A percentile compares a stretch with the other conserved stretches of the same genome.
These are phyloP conservation scores for Pseudocheirus occidentalis DNA, from an alignment of 2,797 vertebrate genomes.

Conservation along the genomic window DNA sequence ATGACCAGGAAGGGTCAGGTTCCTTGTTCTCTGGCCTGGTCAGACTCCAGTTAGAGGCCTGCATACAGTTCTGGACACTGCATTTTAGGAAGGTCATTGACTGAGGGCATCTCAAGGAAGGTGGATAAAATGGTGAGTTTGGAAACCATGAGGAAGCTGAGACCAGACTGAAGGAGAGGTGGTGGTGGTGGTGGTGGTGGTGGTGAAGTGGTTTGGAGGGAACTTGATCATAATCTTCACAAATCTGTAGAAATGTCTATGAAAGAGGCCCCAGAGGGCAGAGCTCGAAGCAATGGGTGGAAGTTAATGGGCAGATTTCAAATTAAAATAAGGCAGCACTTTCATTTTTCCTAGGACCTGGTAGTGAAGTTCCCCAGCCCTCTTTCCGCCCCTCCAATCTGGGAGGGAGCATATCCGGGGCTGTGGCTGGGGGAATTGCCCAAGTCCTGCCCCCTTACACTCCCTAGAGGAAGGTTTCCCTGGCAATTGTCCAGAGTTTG, in stretches of 20 bases:
- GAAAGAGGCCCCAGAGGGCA: background rate
- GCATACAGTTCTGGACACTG: background rate
- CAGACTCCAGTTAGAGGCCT: background rate
- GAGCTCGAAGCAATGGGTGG: background rate
- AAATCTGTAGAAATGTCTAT: background rate
- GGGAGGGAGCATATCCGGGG: background rate
- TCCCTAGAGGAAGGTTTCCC: background rate
- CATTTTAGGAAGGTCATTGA: background rate
- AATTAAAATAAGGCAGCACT: background rate
- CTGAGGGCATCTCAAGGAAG: background rate
- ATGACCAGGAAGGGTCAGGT: background rate
- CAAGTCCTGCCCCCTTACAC: background rate
- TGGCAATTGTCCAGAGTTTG: background rate
- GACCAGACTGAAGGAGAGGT: no score
- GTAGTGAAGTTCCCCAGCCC: background rate
- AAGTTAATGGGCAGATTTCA: background rate
- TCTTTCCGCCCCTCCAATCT: background rate
- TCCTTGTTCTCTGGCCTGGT: background rate
- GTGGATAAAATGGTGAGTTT: background rate
- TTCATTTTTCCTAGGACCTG: background rate
- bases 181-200: background rate
- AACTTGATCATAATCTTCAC: background rate
- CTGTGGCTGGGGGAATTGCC: background rate
- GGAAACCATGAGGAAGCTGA: background rate
- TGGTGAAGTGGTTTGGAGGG: background rate